phyloP scores from a whole-genome alignment of 2,888 invertebrate genomes.

The Steromphala cineraria region DNA sequence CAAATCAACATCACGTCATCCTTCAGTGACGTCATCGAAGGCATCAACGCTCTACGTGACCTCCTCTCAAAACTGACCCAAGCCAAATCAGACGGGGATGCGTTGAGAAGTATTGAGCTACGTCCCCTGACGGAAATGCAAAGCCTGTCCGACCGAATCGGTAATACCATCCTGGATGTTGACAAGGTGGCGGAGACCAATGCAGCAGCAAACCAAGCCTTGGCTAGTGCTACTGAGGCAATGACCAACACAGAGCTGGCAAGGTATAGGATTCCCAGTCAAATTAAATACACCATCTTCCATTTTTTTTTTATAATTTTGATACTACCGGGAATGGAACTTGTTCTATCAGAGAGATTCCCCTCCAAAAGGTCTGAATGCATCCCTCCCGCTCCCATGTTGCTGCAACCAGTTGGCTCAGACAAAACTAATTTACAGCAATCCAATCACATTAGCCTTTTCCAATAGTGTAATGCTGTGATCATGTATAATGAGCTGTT shows the following conservation, averaged over 20 bases:
- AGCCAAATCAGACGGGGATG: not conserved
- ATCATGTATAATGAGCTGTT: too few relatives aligned
- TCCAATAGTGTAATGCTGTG: too few relatives aligned
- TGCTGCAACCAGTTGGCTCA: too few relatives aligned
- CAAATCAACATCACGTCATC: conserved; percentile 11
- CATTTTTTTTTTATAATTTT: too few relatives aligned
- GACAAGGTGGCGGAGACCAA: conserved; percentile 21
- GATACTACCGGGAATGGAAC: too few relatives aligned
- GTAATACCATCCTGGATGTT: not conserved
- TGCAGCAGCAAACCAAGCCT: conserved; percentile 14
- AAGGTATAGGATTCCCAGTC: conserved; percentile 3
- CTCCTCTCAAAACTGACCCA: conserved; percentile 2
- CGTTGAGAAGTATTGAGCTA: not conserved
- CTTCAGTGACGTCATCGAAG: conserved; percentile 15
- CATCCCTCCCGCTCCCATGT: too few relatives aligned
- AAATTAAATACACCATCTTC: too few relatives aligned
- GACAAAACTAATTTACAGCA: too few relatives aligned
- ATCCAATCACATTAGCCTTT: too few relatives aligned
- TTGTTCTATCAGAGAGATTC: too few relatives aligned
- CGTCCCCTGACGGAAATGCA: conserved; percentile 19
- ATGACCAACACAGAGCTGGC: conserved; percentile 23
- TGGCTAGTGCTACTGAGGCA: not conserved
- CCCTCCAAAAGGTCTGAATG: too few relatives aligned
- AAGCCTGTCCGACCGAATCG: conserved; percentile 12
- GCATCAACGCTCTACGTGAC: not conserved